A percentile compares a stretch with the other conserved stretches of the same genome.
Evolutionary conservation across 2,113 vertebrate genomes (phyloP).

Genomic region (Hemibates koningsi): DNA sequence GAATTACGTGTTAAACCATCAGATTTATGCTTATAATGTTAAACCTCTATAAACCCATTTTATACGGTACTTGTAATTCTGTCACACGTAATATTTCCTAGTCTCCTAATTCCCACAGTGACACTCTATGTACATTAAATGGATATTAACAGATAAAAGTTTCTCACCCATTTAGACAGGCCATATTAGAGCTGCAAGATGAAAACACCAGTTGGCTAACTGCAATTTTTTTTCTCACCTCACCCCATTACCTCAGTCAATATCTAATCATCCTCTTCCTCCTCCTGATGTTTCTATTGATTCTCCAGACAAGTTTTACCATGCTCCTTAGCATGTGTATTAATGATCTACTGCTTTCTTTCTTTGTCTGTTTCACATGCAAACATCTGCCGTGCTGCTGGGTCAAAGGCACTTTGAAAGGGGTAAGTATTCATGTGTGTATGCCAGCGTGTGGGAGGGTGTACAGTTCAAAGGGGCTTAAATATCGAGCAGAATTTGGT

Average conservation of each 20-base stretch:
- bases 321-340: constrained; percentile 43
- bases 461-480: background rate
- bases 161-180: background rate
- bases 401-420: background rate
- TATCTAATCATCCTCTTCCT: constrained; percentile 54
- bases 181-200: background rate
- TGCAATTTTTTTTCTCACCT: constrained; percentile 15
- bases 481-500: background rate
- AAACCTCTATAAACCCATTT: background rate
- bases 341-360: constrained; percentile 10
- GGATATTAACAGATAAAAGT: background rate
- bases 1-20: background rate
- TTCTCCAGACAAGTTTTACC: constrained; percentile 18
- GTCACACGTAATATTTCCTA: background rate
- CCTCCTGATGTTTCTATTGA: constrained; percentile 46
- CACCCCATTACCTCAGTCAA: constrained; percentile 54
- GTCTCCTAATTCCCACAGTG: background rate
- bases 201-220: constrained; percentile 10
- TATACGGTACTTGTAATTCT: background rate
- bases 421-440: background rate
- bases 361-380: background rate
- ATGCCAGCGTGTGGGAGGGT: background rate
- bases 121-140: background rate
- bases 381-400: background rate
- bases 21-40: background rate